Evolutionary conservation across 2,888 invertebrate genomes (phyloP).

Genomic region (Nesidiocoris tenuis): DNA sequence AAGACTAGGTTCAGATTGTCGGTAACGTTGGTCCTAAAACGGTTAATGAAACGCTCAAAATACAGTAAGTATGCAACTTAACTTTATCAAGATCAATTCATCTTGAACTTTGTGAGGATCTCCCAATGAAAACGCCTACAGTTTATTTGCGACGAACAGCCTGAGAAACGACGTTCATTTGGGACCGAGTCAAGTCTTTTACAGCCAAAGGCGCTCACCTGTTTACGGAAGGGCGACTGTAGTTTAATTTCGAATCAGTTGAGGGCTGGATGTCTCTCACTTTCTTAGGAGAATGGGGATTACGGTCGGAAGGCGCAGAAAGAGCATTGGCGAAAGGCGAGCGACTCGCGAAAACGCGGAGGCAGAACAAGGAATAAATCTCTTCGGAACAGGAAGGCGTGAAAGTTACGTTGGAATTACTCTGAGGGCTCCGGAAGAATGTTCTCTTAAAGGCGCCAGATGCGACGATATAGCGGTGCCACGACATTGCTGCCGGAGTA

Average conservation of each 20-base stretch:
- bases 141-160: too few relatives aligned
- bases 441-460: conserved; percentile 12
- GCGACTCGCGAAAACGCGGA: neutral
- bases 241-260: conserved; percentile 39
- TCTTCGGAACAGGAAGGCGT: conserved; percentile 35
- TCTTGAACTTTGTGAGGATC: too few relatives aligned
- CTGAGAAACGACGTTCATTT: conserved; percentile 34
- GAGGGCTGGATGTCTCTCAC: conserved; percentile 22
- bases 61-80: too few relatives aligned
- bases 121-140: too few relatives aligned
- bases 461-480: neutral
- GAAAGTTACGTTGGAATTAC: conserved; percentile 40
- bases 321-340: conserved; percentile 3
- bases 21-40: too few relatives aligned
- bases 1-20: too few relatives aligned
- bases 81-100: too few relatives aligned
- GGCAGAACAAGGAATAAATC: conserved; percentile 23
- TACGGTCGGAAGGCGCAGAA: conserved; percentile 21
- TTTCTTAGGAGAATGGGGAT: conserved; percentile 23
- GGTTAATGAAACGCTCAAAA: too few relatives aligned
- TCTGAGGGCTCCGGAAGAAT: conserved; percentile 10
- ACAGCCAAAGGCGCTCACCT: conserved; percentile 22
- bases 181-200: conserved; percentile 33
- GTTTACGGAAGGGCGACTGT: neutral
- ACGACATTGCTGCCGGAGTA: neutral